Evolutionary conservation across 2,797 vertebrate genomes (phyloP).

Genomic region (Onychomys torridus): DNA sequence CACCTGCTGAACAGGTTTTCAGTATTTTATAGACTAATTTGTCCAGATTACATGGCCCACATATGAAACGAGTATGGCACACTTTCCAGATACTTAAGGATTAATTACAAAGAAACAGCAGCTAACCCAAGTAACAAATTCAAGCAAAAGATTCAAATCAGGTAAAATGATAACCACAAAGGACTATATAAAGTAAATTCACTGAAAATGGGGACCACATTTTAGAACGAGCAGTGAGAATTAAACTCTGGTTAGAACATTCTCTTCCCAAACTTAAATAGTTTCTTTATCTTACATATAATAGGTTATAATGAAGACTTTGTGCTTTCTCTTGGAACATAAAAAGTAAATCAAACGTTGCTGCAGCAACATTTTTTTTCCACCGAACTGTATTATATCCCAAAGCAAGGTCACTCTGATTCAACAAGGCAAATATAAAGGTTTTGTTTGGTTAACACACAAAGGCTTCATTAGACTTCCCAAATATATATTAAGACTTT

Average conservation of each 20-base stretch:
- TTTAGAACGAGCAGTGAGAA: constrained; percentile 22
- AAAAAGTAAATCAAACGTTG: constrained; percentile 29
- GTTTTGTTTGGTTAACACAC: not conserved
- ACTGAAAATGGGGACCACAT: constrained; percentile 49
- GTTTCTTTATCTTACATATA: constrained; percentile 28
- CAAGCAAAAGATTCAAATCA: constrained; percentile 11
- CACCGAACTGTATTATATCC: not conserved
- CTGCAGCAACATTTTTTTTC: not conserved
- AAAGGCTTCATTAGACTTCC: not conserved
- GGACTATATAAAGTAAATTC: not conserved
- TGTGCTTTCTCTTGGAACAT: not conserved
- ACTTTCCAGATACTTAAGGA: constrained; percentile 18
- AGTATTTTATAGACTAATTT: not conserved
- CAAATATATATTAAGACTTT: not conserved
- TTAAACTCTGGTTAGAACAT: constrained; percentile 10
- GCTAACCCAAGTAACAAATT: not conserved
- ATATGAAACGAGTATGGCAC: not conserved
- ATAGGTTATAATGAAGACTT: constrained; percentile 3
- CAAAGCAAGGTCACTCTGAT: not conserved
- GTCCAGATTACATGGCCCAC: not conserved
- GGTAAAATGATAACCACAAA: constrained; percentile 7
- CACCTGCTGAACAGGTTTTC: not conserved
- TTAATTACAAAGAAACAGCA: not conserved
- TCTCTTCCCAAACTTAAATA: constrained; percentile 31
- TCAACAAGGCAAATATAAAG: not conserved